Percentiles rank a stretch among this genome's conserved stretches.
phyloP scores from a whole-genome alignment of 2,888 invertebrate genomes.

The Drosophila pullipes region DNA sequence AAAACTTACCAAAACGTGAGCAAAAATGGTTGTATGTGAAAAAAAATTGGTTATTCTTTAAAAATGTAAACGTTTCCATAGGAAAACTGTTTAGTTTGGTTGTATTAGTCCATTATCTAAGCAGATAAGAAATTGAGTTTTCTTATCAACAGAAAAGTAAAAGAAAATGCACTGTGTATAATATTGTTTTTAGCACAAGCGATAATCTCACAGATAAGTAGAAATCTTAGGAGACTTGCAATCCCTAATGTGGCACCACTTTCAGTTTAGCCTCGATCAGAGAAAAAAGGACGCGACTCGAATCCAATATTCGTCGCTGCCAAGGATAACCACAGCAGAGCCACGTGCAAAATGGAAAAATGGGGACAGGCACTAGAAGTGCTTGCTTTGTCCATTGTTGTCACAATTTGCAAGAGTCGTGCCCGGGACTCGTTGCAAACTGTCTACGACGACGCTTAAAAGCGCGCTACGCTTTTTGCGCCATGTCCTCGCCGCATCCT shows the following conservation, averaged over 20 bases:
- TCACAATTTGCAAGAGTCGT: slow-evolving; percentile 28
- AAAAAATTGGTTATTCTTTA: too few relatives aligned
- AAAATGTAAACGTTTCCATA: too few relatives aligned
- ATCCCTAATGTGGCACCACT: neutral
- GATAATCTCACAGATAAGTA: neutral
- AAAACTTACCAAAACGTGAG: neutral
- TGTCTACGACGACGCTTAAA: slow-evolving; percentile 12
- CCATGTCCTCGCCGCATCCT: slow-evolving; percentile 10
- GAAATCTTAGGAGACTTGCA: neutral
- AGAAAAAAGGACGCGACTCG: neutral
- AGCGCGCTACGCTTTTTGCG: slow-evolving; percentile 23
- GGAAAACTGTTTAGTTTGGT: too few relatives aligned
- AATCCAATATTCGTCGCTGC: neutral
- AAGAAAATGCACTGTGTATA: neutral
- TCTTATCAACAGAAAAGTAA: neutral
- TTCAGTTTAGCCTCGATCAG: neutral
- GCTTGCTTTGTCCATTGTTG: slow-evolving; percentile 10
- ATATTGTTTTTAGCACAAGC: neutral
- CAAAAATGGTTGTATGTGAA: neutral
- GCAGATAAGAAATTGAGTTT: neutral
- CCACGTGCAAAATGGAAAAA: neutral
- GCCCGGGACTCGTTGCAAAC: neutral
- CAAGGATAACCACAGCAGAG: neutral
- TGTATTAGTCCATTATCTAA: neutral
- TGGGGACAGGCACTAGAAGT: neutral